phyloP scores from a whole-genome alignment of 2,797 vertebrate species.

The Rhinella marina region DNA sequence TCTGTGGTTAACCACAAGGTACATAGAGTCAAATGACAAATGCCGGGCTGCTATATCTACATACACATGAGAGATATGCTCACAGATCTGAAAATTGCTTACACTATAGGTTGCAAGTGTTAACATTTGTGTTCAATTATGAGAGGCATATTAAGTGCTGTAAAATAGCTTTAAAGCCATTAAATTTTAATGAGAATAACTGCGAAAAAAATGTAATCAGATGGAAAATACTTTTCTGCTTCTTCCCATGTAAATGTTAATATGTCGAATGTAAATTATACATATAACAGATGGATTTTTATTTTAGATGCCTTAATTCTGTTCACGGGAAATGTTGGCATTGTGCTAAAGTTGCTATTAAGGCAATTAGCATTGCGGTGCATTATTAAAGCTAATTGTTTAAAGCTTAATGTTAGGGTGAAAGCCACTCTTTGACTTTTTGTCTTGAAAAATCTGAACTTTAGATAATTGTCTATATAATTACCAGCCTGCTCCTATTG shows the following conservation, averaged over 20 bases:
- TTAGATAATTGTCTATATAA: slow-evolving; percentile 69
- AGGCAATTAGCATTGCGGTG: slow-evolving; percentile 57
- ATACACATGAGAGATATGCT: background rate
- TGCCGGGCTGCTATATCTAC: background rate
- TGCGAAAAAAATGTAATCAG: slow-evolving; percentile 36
- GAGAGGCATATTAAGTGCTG: slow-evolving; percentile 23
- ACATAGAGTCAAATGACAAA: background rate
- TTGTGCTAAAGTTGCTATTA: slow-evolving; percentile 62
- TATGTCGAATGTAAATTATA: slow-evolving; percentile 55
- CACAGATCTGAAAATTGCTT: slow-evolving; percentile 20
- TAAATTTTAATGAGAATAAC: slow-evolving; percentile 45
- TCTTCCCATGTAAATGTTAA: slow-evolving; percentile 53
- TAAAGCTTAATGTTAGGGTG: slow-evolving; percentile 62
- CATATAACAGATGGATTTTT: slow-evolving; percentile 52
- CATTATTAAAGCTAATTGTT: slow-evolving; percentile 63
- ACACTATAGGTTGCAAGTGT: slow-evolving; percentile 7
- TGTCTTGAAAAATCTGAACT: slow-evolving; percentile 68
- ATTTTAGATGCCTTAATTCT: slow-evolving; percentile 50
- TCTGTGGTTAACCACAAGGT: background rate
- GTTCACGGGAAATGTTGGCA: slow-evolving; percentile 56
- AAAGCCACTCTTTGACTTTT: slow-evolving; percentile 62
- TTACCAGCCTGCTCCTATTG: slow-evolving; percentile 68
- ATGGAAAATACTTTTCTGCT: slow-evolving; percentile 53
- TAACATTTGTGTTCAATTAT: slow-evolving; percentile 43
- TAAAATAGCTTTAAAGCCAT: slow-evolving; percentile 40